These are phyloP conservation scores for Dexiosoma caninum DNA, from an alignment of 2,888 invertebrate species.

Conservation along the genomic window DNA sequence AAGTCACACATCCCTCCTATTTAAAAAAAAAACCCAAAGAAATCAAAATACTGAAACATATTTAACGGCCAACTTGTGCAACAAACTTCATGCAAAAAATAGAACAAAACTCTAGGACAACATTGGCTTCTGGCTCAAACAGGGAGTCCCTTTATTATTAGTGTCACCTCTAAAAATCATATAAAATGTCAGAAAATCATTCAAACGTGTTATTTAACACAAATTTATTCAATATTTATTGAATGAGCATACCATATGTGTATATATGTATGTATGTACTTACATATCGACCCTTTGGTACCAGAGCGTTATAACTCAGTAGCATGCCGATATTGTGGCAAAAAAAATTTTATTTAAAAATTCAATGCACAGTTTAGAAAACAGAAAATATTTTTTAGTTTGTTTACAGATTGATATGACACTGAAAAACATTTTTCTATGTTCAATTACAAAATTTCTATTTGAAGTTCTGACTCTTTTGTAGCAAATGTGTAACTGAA, in stretches of 20 bases:
- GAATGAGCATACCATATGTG: not conserved
- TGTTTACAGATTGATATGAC: no score
- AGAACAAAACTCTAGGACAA: not conserved
- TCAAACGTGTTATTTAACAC: not conserved
- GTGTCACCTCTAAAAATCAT: not conserved
- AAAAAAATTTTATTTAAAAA: no score
- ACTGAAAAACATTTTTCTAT: no score
- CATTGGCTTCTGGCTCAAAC: not conserved
- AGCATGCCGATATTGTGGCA: no score
- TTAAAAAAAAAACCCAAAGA: not conserved
- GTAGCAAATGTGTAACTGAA: not conserved
- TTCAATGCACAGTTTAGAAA: no score
- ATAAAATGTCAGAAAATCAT: not conserved
- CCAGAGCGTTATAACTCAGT: no score
- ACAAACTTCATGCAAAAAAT: not conserved
- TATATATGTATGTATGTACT: no score
- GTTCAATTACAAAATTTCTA: no score
- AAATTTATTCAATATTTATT: not conserved
- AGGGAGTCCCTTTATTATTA: not conserved
- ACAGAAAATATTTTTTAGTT: no score
- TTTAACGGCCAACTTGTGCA: not conserved
- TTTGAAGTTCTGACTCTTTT: no score
- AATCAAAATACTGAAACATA: slow-evolving; percentile 17
- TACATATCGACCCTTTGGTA: no score
- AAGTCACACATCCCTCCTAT: slow-evolving; percentile 34